phyloP scores from a whole-genome alignment of 2,888 invertebrate species.

The Uropetala carovei region DNA sequence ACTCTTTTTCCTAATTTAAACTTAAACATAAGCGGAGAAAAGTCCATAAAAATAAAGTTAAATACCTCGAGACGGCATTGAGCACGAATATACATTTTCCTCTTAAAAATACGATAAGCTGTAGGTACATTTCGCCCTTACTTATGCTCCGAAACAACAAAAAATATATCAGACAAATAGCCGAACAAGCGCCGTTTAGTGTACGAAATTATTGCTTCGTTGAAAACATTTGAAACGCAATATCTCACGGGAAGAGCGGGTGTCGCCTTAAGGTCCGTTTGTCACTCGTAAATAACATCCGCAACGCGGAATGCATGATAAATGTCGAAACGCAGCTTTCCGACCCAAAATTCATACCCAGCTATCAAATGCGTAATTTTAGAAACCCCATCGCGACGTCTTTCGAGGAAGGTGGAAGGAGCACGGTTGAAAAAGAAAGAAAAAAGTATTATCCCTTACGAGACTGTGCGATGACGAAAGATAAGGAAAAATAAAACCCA shows the following conservation, averaged over 20 bases:
- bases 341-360: slow-evolving; percentile 8
- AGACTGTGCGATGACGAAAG: slow-evolving; percentile 26
- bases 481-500: slow-evolving; percentile 7
- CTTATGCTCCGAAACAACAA: no score
- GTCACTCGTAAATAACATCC: slow-evolving; percentile 22
- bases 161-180: no score
- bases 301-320: background rate
- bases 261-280: background rate
- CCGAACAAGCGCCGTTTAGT: no score
- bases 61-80: no score
- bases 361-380: slow-evolving; percentile 38
- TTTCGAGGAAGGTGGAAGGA: background rate
- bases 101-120: no score
- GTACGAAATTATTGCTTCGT: no score
- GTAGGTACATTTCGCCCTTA: no score
- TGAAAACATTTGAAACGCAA: no score
- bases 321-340: slow-evolving; percentile 29
- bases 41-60: no score
- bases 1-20: no score
- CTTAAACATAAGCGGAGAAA: no score
- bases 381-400: slow-evolving; percentile 19
- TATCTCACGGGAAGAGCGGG: background rate
- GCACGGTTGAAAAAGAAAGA: background rate
- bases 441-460: background rate
- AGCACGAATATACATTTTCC: no score